Evolutionary conservation across 2,797 vertebrate genomes (phyloP).

Genomic region (Balearica regulorum): DNA sequence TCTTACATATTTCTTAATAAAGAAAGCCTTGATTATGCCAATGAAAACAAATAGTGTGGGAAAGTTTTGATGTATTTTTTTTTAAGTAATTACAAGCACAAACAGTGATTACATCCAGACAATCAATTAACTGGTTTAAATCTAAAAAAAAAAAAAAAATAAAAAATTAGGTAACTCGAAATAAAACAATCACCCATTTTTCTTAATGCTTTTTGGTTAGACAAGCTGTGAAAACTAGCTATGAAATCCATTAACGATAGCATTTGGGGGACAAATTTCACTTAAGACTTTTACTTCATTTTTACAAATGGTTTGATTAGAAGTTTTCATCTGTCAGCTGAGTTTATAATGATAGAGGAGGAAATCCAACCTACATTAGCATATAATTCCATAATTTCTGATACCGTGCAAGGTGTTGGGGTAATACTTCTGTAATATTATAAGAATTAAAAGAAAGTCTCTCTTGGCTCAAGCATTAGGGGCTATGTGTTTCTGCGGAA

Average conservation of each 20-base stretch:
- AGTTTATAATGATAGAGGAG: background rate
- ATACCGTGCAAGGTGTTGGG: background rate
- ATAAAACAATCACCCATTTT: background rate
- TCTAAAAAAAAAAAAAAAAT: background rate
- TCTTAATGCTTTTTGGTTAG: background rate
- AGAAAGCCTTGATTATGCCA: slow-evolving; percentile 27
- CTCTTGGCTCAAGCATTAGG: background rate
- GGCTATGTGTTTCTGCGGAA: background rate
- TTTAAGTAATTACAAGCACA: slow-evolving; percentile 23
- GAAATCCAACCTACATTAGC: background rate
- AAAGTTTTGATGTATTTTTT: slow-evolving; percentile 42
- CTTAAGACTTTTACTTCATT: background rate
- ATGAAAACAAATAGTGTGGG: slow-evolving; percentile 53
- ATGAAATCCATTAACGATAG: background rate
- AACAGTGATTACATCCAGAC: slow-evolving; percentile 40
- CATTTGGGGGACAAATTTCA: background rate
- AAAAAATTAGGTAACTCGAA: background rate
- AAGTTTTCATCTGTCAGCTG: background rate
- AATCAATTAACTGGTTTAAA: slow-evolving; percentile 15
- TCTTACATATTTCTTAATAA: slow-evolving; percentile 30
- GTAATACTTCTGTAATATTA: background rate
- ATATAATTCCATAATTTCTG: background rate
- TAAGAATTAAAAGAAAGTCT: background rate
- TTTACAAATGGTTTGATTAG: background rate
- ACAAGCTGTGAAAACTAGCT: background rate